These are phyloP conservation scores for Tautogolabrus adspersus DNA, from an alignment of 2,113 vertebrate species.

Conservation along the genomic window DNA sequence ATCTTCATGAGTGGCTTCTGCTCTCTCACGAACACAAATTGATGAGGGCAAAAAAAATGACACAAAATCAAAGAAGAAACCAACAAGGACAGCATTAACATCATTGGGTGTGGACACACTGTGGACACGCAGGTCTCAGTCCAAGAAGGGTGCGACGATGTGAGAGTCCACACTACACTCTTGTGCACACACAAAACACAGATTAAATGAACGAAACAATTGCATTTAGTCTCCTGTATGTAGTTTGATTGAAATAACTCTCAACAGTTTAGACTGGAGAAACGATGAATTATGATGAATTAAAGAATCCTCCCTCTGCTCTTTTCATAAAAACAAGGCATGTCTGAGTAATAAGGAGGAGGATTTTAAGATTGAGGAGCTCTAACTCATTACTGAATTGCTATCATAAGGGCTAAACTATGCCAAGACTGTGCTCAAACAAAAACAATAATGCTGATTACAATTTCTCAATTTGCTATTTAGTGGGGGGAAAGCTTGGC, in stretches of 20 bases:
- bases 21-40: slow-evolving; percentile 75
- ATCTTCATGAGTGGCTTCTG: slow-evolving; percentile 67
- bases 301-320: slow-evolving; percentile 1
- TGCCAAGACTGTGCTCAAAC: not conserved
- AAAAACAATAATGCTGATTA: slow-evolving; percentile 26
- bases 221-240: slow-evolving; percentile 50
- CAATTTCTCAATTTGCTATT: slow-evolving; percentile 17
- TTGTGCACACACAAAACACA: slow-evolving; percentile 40
- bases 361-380: slow-evolving; percentile 7
- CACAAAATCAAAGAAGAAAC: slow-evolving; percentile 55
- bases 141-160: slow-evolving; percentile 26
- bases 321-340: slow-evolving; percentile 42
- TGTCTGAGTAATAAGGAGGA: slow-evolving; percentile 29
- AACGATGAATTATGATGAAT: slow-evolving; percentile 16
- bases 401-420: slow-evolving; percentile 30
- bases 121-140: slow-evolving; percentile 29
- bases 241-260: slow-evolving; percentile 22
- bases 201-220: slow-evolving; percentile 43
- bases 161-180: slow-evolving; percentile 41
- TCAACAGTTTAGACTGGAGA: not conserved
- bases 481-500: not conserved
- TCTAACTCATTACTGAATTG: slow-evolving; percentile 19
- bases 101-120: slow-evolving; percentile 36
- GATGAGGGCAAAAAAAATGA: slow-evolving; percentile 50
- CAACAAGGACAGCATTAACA: slow-evolving; percentile 51